Base-by-base conservation (phyloP, 2,888 invertebrate species). In the Steromphala cineraria region DNA sequence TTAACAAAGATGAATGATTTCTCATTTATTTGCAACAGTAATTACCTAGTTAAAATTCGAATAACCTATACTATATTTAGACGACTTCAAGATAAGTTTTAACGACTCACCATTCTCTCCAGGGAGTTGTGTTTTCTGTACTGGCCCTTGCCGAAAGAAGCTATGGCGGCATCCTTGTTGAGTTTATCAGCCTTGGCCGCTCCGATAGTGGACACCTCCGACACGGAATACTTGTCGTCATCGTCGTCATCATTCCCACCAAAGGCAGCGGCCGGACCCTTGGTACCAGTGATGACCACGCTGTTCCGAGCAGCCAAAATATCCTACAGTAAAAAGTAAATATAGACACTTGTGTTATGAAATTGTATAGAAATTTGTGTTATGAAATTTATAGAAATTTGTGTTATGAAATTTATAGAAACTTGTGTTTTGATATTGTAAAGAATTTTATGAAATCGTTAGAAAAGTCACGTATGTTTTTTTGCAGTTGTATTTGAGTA, bases 181-280 rank as follows among this genome's bases (percentile, higher is more conserved):
- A 75, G 24, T 31, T 74, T 74, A 10, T 24, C 24, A 1, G 53
- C 46, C 28, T 74, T 53, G 17, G 53, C 31, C 17, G 36, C 46
- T 19, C 56, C 78, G 53, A 81, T 79, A 31, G 81, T 80, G 24
- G 85, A 84, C 56, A 84, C 78, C 75, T 86, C 85, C 17, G 85
- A 83, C 55, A 86, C 84, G 21, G 82, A 82, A 81, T 83, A 86
- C 28, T 78, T 62, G 75, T 88, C 88, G 74, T 89, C 89, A 21
- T 87, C 88, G 17, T 89, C 88, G 81, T 90, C 90, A 52, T 88
- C 89, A 52, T 88, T 89, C 67, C 88, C 89, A 8, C 88, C 89
- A 10, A 88, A 83, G 10, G 88, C 88, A 28, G 89, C 85, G 46
- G 84, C 87, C 0, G 84, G 83, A 0, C 89, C 83, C 56, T 74